Evolutionary conservation across 2,797 vertebrate genomes (phyloP), one percentile per base, ranked within the genome.

Genomic region (Microctenopoma steveboyesi): DNA sequence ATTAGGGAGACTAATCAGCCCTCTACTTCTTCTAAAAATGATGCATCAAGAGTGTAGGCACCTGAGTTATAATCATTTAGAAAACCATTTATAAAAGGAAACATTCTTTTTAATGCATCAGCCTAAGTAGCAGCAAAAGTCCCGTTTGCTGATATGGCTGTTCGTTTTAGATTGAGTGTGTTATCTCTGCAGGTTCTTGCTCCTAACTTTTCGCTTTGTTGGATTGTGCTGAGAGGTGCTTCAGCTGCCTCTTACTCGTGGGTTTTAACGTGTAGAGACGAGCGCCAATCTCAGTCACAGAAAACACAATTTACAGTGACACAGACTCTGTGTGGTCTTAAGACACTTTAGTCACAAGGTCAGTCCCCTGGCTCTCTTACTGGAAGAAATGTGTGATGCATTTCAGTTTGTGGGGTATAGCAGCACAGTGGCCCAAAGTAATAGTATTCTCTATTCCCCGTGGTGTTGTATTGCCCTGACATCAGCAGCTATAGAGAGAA

Each of bases 141-240:
- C 11, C 42, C 76, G 62, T 87, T 69, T 72, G 64, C 85, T 80
- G 40, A 77, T 84, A 72, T 74, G 51, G 72, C 51, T 59, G 40
- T 76, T 69, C 72, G 43, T 58, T 76, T 60, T 28, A 70, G 16
- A 64, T 46, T 67, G 46, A 68, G 40, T 56, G 8, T 47, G 53
- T 57, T 73, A 52, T 58, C 58, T 76, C 45, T 50, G 27, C 40
- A 62, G 40, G 8, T 63, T 65, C 52, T 56, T 82, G 64, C 71
- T 50, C 81, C 46, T 63, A 30, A 51, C 61, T 30, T 68, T 78
- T 63, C 66, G 73, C 33, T 71, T 39, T 73, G 49, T 70, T 76
- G 16, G 16, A 47, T 6, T 45, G 5, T 46, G 27, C 35, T 48
- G 7, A 22, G 33, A 48, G 40, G 16, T 43, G 65, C 59, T 30